Base-by-base conservation (phyloP, 2,797 vertebrate species). In the Selene dorsalis region DNA sequence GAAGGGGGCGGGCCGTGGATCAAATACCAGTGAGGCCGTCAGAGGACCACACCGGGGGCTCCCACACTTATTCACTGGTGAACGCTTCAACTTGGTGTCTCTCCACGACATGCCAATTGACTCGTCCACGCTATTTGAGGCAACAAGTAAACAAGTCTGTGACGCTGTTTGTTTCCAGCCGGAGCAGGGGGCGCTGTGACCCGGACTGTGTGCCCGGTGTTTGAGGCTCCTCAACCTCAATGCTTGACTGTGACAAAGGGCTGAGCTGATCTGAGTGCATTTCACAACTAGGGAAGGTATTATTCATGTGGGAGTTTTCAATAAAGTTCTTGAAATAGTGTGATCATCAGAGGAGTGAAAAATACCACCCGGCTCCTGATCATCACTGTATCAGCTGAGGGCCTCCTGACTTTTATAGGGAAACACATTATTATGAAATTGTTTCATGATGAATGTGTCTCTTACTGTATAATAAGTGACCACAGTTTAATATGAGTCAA, bases 1-100 rank as follows among this genome's bases (percentile, higher is more conserved):
- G 79, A 68, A 71, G 59, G 90, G 88, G 90, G 88, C 79, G 89
- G 86, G 77, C 22, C 30, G 39, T 26, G 50, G 52, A 59, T 47
- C 72, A 22, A 56, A 81, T 43, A 61, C 56, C 69, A 66, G 2
- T 13, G 53, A 73, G 50, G 48, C 60, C 70, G 57, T 63, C 22
- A 64, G 48, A 71, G 24, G 69, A 64, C 76, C 74, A 17, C 52
- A 53, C 26, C 58, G 14, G 47, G 57, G 70, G 57, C 59, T 69
- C 71, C 75, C 32, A 66, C 67, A 24, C 68, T 0, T 24, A 43
- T 6, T 41, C 77, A 41, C 30, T 3, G 58, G n/a, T 24, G 39
- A 13, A 55, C 71, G 10, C 59, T 43, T 10, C 11, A 14, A 1
- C 2, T 3, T 38, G 22, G 24, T 45, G 69, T 43, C 69, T 62